Evolutionary conservation across 2,888 invertebrate species (phyloP).

Genomic region (Agrochola litura): DNA sequence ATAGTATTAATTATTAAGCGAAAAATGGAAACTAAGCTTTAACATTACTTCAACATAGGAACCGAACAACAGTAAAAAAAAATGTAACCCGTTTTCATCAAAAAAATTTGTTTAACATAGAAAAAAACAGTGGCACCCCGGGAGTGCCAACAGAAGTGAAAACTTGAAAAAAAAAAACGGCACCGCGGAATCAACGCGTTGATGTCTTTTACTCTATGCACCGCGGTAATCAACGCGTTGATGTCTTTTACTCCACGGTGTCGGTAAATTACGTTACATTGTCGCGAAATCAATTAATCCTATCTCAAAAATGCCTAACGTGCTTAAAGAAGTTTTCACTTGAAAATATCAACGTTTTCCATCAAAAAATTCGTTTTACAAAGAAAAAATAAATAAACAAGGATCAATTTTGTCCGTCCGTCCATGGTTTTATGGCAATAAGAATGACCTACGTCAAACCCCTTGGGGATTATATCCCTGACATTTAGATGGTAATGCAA

Average conservation of each 20-base stretch:
- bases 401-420: not conserved
- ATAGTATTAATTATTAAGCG: too few relatives aligned
- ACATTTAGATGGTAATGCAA: slow-evolving; percentile 55
- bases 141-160: too few relatives aligned
- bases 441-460: slow-evolving; percentile 7
- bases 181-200: too few relatives aligned
- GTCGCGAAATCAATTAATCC: too few relatives aligned
- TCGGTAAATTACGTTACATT: too few relatives aligned
- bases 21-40: not conserved
- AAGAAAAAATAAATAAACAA: slow-evolving; percentile 6
- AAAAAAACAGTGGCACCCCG: not conserved
- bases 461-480: slow-evolving; percentile 9
- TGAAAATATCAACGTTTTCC: not conserved
- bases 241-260: too few relatives aligned
- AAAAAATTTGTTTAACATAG: not conserved
- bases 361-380: not conserved
- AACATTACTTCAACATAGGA: not conserved
- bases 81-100: too few relatives aligned
- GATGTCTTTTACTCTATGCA: too few relatives aligned
- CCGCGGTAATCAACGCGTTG: too few relatives aligned
- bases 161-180: too few relatives aligned
- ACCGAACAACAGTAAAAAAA: not conserved
- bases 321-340: too few relatives aligned
- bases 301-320: too few relatives aligned
- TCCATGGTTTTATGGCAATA: slow-evolving; percentile 13